phyloP scores from a whole-genome alignment of 2,113 vertebrate genomes.

The Petroica traversi region DNA sequence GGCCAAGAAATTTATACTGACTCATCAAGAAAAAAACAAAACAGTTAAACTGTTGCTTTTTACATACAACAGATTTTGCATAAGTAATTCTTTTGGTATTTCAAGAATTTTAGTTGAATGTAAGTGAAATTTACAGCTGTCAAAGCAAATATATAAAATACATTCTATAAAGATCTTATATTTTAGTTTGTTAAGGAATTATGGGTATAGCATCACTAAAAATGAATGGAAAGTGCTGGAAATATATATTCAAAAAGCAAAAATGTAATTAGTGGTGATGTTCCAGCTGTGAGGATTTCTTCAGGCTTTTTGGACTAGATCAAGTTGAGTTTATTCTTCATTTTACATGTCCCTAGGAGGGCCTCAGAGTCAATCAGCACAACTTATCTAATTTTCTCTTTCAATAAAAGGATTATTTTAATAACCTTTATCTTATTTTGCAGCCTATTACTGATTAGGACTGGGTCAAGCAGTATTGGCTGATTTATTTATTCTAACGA shows the following conservation, averaged over 20 bases:
- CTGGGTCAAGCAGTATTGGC: conserved; percentile 7
- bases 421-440: conserved; percentile 71
- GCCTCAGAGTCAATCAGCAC: conserved; percentile 69
- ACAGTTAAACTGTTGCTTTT: background rate
- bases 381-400: conserved; percentile 77
- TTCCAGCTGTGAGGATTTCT: conserved; percentile 68
- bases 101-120: conserved; percentile 45
- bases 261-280: conserved; percentile 76
- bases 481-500: conserved; percentile 36
- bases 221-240: conserved; percentile 64
- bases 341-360: conserved; percentile 69
- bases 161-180: conserved; percentile 49
- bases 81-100: background rate
- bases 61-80: background rate
- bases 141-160: conserved; percentile 50
- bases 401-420: conserved; percentile 72
- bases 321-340: conserved; percentile 71
- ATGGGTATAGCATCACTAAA: conserved; percentile 59
- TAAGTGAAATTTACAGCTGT: conserved; percentile 61
- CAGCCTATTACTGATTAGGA: conserved; percentile 35
- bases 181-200: conserved; percentile 61
- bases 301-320: conserved; percentile 72
- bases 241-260: conserved; percentile 65
- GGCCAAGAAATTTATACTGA: background rate
- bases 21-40: background rate